Evolutionary conservation across 1,140 invertebrate species (phyloP).

Genomic region (Drusus annulatus): DNA sequence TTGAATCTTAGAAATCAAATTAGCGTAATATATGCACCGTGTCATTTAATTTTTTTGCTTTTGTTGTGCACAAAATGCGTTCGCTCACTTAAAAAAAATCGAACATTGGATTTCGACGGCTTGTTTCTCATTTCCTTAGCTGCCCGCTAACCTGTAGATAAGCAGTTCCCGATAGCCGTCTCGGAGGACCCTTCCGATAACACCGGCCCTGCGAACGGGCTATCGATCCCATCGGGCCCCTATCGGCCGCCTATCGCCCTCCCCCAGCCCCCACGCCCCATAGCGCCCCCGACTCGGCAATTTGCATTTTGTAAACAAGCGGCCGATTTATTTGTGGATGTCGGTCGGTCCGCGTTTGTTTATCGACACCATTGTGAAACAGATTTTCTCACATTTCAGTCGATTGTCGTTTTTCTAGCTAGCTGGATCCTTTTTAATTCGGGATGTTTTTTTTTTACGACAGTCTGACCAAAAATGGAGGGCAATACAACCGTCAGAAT

Average conservation of each 20-base stretch:
- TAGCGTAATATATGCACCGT: too few species aligned
- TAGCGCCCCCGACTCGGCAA: background rate
- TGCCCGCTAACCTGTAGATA: background rate
- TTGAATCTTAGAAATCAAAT: too few species aligned
- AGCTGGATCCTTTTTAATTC: too few species aligned
- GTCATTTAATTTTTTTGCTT: background rate
- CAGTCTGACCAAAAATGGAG: too few species aligned
- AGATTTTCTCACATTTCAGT: background rate
- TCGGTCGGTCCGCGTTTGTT: slow-evolving; percentile 5
- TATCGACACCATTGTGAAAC: slow-evolving; percentile 9
- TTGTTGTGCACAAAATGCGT: background rate
- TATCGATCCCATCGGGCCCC: background rate
- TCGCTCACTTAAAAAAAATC: too few species aligned
- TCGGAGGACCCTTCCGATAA: slow-evolving; percentile 17
- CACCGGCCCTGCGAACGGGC: background rate
- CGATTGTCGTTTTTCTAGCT: too few species aligned
- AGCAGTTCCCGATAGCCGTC: slow-evolving; percentile 14
- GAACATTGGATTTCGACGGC: background rate
- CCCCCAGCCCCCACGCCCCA: too few species aligned
- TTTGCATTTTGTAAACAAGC: slow-evolving; percentile 34
- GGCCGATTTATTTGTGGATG: slow-evolving; percentile 7
- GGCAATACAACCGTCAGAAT: too few species aligned
- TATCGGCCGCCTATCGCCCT: too few species aligned
- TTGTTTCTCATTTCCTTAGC: background rate
- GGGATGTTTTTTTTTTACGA: too few species aligned